Evolutionary conservation across 2,888 invertebrate species (phyloP), one percentile per base, ranked within the genome.

Genomic region (Heliconius hortense): DNA sequence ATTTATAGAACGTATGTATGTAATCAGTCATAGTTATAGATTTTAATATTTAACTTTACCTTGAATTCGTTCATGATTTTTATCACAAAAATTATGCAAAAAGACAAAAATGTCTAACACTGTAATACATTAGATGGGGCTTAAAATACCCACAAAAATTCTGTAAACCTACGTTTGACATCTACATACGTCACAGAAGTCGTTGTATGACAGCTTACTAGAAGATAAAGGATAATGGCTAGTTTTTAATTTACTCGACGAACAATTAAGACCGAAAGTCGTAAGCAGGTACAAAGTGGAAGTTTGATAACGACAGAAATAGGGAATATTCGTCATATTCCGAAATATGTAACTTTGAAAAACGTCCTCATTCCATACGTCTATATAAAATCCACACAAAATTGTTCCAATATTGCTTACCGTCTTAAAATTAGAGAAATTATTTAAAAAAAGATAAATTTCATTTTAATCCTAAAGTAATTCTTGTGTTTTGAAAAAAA

Each of bases 341-440:
- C 56, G 35, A 59, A 59, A 39, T 60, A 60, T 71, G 18, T 69
- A 13, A 31, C 53, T 69, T 68, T 48, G 28, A 31, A 69, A 53
- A 35, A 71, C 24, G 39, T 71, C 35, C 63, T 64, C 53, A 43
- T 69, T 56, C 56, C 39, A 74, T 56, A 26, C 53, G 59, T 28
- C 43, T 26, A 24, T 43, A 62, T 13, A 56, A 56, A 73, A 39
- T 62, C 62, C 59, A 66, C 73, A 80, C 75, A 76, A 77, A 82
- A 79, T 82, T 79, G 75, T 83, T 80, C 82, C 82, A 85, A 85
- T 92, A 92, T 92, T 92, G 90, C 92, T 92, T 90, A 88, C 80
- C 82, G 86, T 85, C 85, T 81, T 88, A 87, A 85, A 86, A 84
- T 83, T 86, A 86, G 26, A 53, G 48, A 68, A 68, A 43, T 69